Conservation (phyloP, 2,797 vertebrate species). For the Muraenolepis orangiensis region DNA sequence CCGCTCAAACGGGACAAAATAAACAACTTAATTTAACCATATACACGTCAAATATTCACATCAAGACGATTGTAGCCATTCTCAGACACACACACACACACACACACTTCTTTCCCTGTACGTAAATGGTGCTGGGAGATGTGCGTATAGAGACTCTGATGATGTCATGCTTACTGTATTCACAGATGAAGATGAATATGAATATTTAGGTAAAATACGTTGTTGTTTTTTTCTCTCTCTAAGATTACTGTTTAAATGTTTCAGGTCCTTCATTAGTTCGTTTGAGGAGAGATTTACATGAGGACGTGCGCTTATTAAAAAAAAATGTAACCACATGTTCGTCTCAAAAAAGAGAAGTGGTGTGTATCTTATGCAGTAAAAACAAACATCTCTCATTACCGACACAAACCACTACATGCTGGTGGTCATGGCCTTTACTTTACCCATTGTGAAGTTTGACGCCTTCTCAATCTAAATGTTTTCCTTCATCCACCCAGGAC, state of each 20-base stretch:
- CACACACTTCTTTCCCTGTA: background rate
- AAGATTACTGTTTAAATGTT: too few species aligned
- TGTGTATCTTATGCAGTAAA: background rate
- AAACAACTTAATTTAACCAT: too few species aligned
- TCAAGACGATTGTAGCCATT: background rate
- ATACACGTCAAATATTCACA: background rate
- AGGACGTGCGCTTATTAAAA: too few species aligned
- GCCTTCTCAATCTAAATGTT: conserved; percentile 25
- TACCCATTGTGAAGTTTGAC: background rate
- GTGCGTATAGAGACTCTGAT: background rate
- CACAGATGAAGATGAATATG: background rate
- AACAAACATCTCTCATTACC: background rate
- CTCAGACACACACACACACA: background rate
- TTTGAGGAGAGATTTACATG: background rate
- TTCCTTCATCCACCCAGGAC: conserved; percentile 35
- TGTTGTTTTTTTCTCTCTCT: too few species aligned
- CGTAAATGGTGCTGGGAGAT: background rate
- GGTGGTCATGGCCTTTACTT: background rate
- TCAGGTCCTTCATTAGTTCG: too few species aligned
- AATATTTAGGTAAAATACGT: background rate
- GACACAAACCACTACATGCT: background rate
- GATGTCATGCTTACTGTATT: too few species aligned
- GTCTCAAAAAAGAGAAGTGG: background rate
- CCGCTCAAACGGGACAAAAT: too few species aligned
- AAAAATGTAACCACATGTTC: background rate